These are phyloP conservation scores for Oxyscelio sp. DNA, from an alignment of 2,888 invertebrate species.

Conservation along the genomic window DNA sequence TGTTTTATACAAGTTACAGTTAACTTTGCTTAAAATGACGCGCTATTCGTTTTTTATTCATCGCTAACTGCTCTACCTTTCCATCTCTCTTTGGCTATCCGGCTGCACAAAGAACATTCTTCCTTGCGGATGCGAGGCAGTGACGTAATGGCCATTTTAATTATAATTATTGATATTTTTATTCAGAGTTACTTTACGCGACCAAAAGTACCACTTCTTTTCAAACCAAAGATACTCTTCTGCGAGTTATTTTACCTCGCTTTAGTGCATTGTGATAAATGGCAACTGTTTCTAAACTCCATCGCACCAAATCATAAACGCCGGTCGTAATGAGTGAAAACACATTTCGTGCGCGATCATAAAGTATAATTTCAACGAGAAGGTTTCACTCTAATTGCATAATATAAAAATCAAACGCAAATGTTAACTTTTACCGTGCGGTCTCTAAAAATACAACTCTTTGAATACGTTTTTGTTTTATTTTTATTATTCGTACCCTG, in stretches of 20 bases:
- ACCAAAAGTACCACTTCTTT: background rate
- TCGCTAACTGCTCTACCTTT: constrained; percentile 44
- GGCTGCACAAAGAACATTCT: constrained; percentile 83
- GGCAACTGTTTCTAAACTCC: constrained; percentile 2
- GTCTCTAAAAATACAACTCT: constrained; percentile 1
- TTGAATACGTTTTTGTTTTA: background rate
- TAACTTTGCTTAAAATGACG: constrained; percentile 57
- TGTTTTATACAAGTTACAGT: constrained; percentile 55
- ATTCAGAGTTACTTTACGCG: background rate
- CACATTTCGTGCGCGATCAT: constrained; percentile 18
- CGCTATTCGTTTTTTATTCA: constrained; percentile 46
- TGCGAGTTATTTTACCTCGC: too few relatives aligned
- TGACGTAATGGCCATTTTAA: constrained; percentile 48
- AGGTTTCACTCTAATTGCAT: constrained; percentile 62
- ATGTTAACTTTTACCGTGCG: constrained; percentile 38
- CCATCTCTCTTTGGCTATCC: constrained; percentile 59
- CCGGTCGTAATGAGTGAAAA: constrained; percentile 55
- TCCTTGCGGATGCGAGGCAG: constrained; percentile 53
- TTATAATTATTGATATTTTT: constrained; percentile 39
- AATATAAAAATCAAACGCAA: constrained; percentile 47
- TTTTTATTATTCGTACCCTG: background rate
- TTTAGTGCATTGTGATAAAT: too few relatives aligned
- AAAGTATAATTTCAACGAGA: constrained; percentile 53
- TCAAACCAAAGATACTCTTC: too few relatives aligned
- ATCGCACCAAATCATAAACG: constrained; percentile 31